Base-by-base conservation (phyloP, 2,888 invertebrate genomes). In the Drosophila nr. perissopoda region DNA sequence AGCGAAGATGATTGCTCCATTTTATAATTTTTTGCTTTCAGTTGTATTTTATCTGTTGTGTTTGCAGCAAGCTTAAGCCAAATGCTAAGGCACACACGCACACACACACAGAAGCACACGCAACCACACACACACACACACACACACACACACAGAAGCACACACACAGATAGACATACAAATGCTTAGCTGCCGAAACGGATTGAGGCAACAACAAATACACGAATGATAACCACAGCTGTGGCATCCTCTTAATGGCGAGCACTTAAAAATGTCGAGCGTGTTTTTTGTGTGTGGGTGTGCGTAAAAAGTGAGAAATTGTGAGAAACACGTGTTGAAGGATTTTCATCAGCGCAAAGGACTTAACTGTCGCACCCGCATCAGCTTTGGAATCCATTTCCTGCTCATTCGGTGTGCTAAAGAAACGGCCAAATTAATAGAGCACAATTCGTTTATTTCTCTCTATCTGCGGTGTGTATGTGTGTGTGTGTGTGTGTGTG, bases 341-440 rank as follows among this genome's bases (percentile, higher is more conserved):
- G 48, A 53, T 65, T 54, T 36, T 48, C 48, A 60, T 40, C 42
- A 57, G 18, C 33, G 54, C 27, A 34, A 48, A 56, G 48, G 57
- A 70, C 60, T 65, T 62, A 31, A 65, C 62, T 71, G 71, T 71
- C 65, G 68, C 53, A 71, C 56, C 62, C 74, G 61, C 58, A 72
- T 58, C 68, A 65, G 53, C 36, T 49, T 52, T 29, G 25, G 42
- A 51, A 61, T 36, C 63, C 72, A 72, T 76, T 78, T 76, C 29
- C 67, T 61, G 79, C 76, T 79, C 79, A 79, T 79, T 79, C 56
- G 69, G 51, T 72, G 58, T 78, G 59, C 72, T 66, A 69, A 78
- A 66, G 63, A 78, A 71, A 69, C 6, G 33, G 27, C n/a, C 6
- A 36, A 54, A 54, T 21, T 21, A 10, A 52, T 7, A 21, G 21